These are phyloP conservation scores for Scolopax mira DNA, from an alignment of 2,113 vertebrate species.

Conservation along the genomic window DNA sequence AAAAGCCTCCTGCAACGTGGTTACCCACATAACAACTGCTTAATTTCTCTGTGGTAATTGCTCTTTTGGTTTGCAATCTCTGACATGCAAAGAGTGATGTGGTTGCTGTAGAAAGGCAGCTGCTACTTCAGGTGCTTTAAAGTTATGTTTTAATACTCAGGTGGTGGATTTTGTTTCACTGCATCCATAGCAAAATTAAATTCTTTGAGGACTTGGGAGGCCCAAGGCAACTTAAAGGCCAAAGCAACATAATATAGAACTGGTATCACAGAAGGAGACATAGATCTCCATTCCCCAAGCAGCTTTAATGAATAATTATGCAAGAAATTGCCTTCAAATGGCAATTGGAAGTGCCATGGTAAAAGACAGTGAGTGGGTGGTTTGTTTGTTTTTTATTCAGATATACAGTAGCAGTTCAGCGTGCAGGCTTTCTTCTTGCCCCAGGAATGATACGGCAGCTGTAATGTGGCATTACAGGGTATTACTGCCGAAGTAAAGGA, in stretches of 20 bases:
- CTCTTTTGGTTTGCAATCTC: not conserved
- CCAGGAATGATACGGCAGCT: not conserved
- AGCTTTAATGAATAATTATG: not conserved
- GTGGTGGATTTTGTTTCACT: not conserved
- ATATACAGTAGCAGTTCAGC: not conserved
- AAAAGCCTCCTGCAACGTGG: not conserved
- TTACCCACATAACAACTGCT: not conserved
- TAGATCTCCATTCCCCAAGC: not conserved
- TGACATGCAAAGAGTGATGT: not conserved
- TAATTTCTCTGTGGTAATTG: not conserved
- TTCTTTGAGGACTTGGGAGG: not conserved
- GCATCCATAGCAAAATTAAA: not conserved
- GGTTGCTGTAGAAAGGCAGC: not conserved
- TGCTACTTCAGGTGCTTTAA: not conserved
- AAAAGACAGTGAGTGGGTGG: not conserved
- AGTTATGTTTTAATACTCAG: not conserved
- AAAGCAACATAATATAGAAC: not conserved
- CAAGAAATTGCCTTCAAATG: not conserved
- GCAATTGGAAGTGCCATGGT: not conserved
- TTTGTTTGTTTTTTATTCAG: too few species aligned
- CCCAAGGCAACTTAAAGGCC: not conserved
- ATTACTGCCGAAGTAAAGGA: not conserved
- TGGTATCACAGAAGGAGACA: not conserved
- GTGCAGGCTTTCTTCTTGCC: not conserved
- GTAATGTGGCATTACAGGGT: not conserved